Conservation (phyloP, 2,113 vertebrate genomes). For the Mirounga angustirostris region DNA sequence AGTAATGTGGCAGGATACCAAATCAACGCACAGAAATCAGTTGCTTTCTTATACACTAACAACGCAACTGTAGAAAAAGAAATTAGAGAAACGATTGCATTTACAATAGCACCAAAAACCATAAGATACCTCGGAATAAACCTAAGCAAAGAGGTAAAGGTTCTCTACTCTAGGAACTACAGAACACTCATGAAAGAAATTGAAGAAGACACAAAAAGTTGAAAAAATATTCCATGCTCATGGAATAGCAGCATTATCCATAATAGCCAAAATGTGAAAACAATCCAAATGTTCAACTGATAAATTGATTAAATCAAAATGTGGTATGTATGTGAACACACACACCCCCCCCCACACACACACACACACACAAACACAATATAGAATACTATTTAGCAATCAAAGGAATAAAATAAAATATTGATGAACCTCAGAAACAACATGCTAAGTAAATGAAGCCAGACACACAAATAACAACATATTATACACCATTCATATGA, state of each 20-base stretch:
- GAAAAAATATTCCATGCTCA: too few species aligned
- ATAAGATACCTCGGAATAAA: too few species aligned
- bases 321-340: background rate
- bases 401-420: background rate
- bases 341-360: background rate
- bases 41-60: too few species aligned
- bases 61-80: too few species aligned
- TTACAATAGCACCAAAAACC: too few species aligned
- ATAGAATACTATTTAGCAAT: background rate
- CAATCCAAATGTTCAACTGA: background rate
- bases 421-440: background rate
- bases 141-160: too few species aligned
- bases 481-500: background rate
- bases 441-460: background rate
- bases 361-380: background rate
- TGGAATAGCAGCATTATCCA: background rate
- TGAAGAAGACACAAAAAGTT: too few species aligned
- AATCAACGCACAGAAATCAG: too few species aligned
- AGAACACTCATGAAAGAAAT: too few species aligned
- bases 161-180: too few species aligned
- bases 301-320: slow-evolving; percentile 33
- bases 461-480: background rate
- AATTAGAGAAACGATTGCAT: too few species aligned
- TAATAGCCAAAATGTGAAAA: slow-evolving; percentile 11
- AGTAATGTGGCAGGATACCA: too few species aligned